Percentiles rank a stretch among this genome's conserved stretches.
Conservation (phyloP, 2,113 vertebrate genomes). For the Etheostoma spectabile region DNA sequence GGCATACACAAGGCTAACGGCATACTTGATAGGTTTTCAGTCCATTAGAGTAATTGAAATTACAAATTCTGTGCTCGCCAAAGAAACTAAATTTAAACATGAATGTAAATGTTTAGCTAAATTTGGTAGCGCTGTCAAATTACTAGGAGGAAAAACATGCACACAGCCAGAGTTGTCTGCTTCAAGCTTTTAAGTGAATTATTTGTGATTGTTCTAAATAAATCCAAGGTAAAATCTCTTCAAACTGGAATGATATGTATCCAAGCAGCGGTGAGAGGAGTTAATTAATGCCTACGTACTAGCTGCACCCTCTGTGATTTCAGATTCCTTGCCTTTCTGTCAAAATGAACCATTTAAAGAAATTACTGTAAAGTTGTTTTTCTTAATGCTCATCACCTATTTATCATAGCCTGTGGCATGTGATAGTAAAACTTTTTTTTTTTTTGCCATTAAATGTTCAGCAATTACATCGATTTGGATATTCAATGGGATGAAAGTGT, state of each 20-base stretch:
- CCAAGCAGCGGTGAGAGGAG: background rate
- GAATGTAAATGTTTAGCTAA: background rate
- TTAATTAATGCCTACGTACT: background rate
- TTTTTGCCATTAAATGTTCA: background rate
- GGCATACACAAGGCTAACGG: conserved; percentile 1
- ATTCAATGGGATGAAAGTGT: background rate
- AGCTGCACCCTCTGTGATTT: background rate
- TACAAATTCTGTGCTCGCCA: background rate
- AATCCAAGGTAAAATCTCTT: conserved; percentile 13
- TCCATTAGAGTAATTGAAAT: conserved; percentile 23
- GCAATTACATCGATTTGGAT: conserved; percentile 3
- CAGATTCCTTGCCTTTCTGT: background rate
- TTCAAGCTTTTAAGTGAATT: background rate
- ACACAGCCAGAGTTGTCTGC: background rate
- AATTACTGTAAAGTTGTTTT: background rate
- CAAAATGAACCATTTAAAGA: background rate
- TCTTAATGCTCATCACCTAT: conserved; percentile 8
- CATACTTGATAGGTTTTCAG: conserved; percentile 20
- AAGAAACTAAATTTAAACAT: conserved; percentile 10
- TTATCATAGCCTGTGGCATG: conserved; percentile 11
- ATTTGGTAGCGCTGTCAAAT: background rate
- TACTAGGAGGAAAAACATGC: background rate
- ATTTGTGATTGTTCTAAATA: background rate
- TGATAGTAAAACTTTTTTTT: background rate
- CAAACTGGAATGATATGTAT: background rate